phyloP scores from a whole-genome alignment of 2,888 invertebrate species.

The Zaprionus bogoriensis region DNA sequence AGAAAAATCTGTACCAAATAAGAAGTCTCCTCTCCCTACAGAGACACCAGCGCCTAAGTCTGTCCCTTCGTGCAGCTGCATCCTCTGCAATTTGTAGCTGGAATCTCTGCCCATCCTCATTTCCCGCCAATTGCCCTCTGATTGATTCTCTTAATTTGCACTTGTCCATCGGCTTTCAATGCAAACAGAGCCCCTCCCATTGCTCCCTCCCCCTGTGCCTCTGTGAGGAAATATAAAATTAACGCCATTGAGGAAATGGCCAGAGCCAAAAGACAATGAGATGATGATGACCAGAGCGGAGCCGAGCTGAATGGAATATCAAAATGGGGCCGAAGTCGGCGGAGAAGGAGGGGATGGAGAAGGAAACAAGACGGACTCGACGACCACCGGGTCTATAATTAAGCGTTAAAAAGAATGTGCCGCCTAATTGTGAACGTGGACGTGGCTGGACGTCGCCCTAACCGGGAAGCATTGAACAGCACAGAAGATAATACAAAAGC shows the following conservation, averaged over 20 bases:
- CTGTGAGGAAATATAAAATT: conserved; percentile 64
- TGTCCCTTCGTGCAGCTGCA: background rate
- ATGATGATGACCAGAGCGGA: conserved; percentile 23
- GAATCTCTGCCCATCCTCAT: background rate
- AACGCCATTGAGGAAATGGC: conserved; percentile 65
- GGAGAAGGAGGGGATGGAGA: conserved; percentile 13
- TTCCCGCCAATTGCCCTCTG: background rate
- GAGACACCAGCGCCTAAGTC: no score
- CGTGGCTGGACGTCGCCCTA: conserved; percentile 45
- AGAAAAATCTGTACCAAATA: background rate
- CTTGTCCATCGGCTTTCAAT: conserved; percentile 21
- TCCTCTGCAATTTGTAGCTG: conserved; percentile 20
- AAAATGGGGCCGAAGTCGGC: conserved; percentile 1
- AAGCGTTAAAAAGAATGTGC: conserved; percentile 72
- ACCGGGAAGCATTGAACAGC: conserved; percentile 22
- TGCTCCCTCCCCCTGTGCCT: background rate
- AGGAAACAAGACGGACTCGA: conserved; percentile 25
- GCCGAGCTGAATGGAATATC: conserved; percentile 4
- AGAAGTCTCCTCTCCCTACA: no score
- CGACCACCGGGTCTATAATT: conserved; percentile 62
- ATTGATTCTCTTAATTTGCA: conserved; percentile 15
- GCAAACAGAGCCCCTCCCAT: background rate
- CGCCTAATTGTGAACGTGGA: conserved; percentile 64
- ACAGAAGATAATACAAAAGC: conserved; percentile 21
- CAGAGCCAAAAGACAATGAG: conserved; percentile 56